phyloP scores from a whole-genome alignment of 2,797 vertebrate genomes.

The Scyliorhinus canicula region DNA sequence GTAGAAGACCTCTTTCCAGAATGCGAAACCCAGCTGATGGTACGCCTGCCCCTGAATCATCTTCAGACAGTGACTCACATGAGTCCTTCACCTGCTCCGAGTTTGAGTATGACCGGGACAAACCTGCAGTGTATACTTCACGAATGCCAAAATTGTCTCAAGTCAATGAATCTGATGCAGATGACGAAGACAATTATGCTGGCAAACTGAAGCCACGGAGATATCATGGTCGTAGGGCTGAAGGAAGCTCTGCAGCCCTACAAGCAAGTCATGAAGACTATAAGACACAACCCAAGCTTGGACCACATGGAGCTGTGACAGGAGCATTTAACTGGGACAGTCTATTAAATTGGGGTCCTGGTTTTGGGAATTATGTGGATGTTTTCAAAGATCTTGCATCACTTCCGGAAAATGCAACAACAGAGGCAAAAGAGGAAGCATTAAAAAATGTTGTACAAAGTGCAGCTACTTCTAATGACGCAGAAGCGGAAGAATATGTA shows the following conservation, averaged over 20 bases:
- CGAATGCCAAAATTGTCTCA: conserved; percentile 90
- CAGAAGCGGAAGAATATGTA: conserved; percentile 90
- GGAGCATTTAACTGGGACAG: conserved; percentile 94
- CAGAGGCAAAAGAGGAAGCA: conserved; percentile 63
- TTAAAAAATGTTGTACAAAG: conserved; percentile 75
- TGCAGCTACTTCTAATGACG: conserved; percentile 76
- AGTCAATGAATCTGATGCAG: conserved; percentile 91
- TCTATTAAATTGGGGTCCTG: conserved; percentile 96
- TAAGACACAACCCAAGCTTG: conserved; percentile 74
- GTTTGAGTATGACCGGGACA: conserved; percentile 95
- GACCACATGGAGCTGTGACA: conserved; percentile 58
- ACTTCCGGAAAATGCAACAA: conserved; percentile 77
- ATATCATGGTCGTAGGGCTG: conserved; percentile 81
- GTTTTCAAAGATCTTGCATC: conserved; percentile 95
- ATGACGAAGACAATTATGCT: conserved; percentile 83
- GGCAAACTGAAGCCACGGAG: conserved; percentile 79
- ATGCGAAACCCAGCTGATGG: conserved; percentile 90
- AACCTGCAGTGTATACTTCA: conserved; percentile 77
- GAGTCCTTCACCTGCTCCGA: conserved; percentile 98
- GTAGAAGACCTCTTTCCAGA: conserved; percentile 80
- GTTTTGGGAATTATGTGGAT: conserved; percentile 93
- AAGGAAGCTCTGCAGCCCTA: conserved; percentile 69
- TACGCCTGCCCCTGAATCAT: conserved; percentile 87
- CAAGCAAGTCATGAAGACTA: conserved; percentile 62
- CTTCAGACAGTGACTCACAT: conserved; percentile 95